Conservation (phyloP, 2,888 invertebrate species). For the Rhingia campestris region DNA sequence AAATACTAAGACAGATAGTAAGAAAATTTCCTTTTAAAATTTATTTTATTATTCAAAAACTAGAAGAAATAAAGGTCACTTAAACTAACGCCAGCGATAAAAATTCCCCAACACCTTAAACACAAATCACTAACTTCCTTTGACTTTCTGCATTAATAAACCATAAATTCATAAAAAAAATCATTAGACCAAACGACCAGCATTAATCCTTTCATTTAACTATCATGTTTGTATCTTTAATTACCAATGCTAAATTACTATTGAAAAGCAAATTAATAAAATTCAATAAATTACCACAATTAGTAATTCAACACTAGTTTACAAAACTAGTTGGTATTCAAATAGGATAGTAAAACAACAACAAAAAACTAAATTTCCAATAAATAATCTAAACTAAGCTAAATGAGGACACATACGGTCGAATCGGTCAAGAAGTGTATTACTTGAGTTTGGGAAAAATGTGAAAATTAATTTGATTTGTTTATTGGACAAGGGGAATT, state of each 20-base stretch:
- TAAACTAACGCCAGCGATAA: too few species aligned
- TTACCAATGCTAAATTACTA: background rate
- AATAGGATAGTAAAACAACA: background rate
- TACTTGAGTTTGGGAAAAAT: background rate
- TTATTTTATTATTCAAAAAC: too few species aligned
- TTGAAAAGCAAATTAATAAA: conserved; percentile 7
- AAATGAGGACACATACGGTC: background rate
- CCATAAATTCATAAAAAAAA: background rate
- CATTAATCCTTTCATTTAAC: background rate
- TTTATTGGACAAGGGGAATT: background rate
- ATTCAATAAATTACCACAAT: background rate
- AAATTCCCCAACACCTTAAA: too few species aligned
- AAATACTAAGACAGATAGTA: too few species aligned
- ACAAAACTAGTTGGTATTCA: background rate
- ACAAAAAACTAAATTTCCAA: background rate
- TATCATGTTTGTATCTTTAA: background rate
- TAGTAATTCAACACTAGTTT: background rate
- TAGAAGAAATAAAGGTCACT: too few species aligned
- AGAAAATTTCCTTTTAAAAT: too few species aligned
- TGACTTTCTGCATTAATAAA: too few species aligned
- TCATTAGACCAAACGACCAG: background rate
- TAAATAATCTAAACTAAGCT: background rate
- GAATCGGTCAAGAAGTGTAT: background rate
- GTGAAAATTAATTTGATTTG: background rate
- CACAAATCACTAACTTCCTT: too few species aligned